Base-by-base conservation (phyloP, 2,113 vertebrate species). In the Malurus alboscapulatus region DNA sequence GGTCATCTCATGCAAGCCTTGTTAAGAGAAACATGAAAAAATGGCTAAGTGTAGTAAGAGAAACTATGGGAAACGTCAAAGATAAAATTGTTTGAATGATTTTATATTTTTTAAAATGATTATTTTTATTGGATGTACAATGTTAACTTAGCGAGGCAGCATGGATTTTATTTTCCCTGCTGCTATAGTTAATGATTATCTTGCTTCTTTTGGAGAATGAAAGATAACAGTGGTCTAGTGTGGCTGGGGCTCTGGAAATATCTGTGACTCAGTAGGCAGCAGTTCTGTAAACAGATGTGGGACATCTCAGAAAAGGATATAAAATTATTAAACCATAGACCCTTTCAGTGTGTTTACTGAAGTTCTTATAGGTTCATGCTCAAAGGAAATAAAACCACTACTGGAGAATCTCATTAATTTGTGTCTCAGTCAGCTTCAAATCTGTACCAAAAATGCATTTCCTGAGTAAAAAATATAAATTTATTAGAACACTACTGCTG, bases 1-100 rank as follows among this genome's bases (percentile, higher is more conserved):
- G 95, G 96, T 95, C 93, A 96, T 81, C 59, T 94, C 96, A 74
- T 80, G 88, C 83, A 86, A 95, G 88, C 63, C 95, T 93, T 93
- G 82, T 92, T 94, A 94, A 92, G 73, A 91, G 87, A 96, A 96
- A 94, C 73, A 57, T 59, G 57, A 92, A 88, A 90, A 93, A 92
- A 84, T 82, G 84, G 58, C 91, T 76, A 86, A 92, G 80, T 45
- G 66, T 93, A 88, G 77, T 90, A 77, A 80, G 55, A 90, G 76
- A 88, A 94, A 79, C 8, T 93, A 88, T 73, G 63, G 90, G 72
- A 81, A 93, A 78, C 1, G 0, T 84, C 66, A 61, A 93, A 94
- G 69, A 90, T 85, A 69, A 93, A 92, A 92, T 80, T 58, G 65
- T 92, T 84, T 74, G 54, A 95, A 66, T 76, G 32, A 65, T 85